phyloP scores from a whole-genome alignment of 2,797 vertebrate species.

The Kryptopterus vitreolus region DNA sequence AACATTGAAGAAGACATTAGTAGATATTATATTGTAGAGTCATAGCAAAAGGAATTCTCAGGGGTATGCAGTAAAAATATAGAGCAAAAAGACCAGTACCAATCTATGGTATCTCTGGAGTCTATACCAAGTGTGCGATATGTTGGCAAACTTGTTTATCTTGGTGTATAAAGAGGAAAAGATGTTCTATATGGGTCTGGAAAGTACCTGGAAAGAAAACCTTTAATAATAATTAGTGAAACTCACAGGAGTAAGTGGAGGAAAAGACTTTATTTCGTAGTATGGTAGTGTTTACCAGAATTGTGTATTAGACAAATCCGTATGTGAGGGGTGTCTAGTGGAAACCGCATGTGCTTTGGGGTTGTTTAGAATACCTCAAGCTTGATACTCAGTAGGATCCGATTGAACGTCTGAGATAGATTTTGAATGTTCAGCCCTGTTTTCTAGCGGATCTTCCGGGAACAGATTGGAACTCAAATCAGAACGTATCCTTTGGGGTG shows the following conservation, averaged over 20 bases:
- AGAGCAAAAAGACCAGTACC: too few species aligned
- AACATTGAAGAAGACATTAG: too few species aligned
- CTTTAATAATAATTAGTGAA: background rate
- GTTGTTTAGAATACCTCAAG: background rate
- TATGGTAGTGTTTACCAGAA: background rate
- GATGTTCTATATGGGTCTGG: background rate
- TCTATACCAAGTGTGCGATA: background rate
- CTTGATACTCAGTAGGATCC: background rate
- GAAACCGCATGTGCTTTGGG: background rate
- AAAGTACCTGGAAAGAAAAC: background rate
- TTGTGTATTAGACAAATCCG: background rate
- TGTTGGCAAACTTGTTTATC: background rate
- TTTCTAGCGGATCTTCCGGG: background rate
- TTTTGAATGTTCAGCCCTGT: background rate
- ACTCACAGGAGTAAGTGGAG: background rate
- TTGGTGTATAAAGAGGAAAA: background rate
- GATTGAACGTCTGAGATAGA: background rate
- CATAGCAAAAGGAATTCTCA: background rate
- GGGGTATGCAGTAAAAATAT: too few species aligned
- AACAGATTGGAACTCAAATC: background rate
- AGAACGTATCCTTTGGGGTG: background rate
- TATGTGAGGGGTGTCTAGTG: background rate
- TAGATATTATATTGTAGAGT: too few species aligned
- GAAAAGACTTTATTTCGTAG: background rate
- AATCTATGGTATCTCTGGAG: background rate